phyloP scores from a whole-genome alignment of 1,140 invertebrate species.

The Drosophila nigromelanica region DNA sequence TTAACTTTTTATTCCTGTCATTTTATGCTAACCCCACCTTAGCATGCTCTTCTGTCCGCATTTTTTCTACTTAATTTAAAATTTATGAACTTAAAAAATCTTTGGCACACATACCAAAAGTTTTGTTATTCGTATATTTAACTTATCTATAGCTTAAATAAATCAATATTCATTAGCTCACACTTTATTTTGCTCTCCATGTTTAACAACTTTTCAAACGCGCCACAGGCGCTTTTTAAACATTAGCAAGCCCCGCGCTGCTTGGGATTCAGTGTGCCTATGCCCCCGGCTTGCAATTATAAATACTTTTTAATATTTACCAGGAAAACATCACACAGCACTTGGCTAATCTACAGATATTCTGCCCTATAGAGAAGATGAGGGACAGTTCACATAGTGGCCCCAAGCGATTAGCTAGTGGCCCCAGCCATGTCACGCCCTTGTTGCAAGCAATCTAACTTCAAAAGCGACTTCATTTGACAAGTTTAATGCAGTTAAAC shows the following conservation, averaged over 20 bases:
- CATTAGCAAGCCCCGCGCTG: conserved; percentile 17
- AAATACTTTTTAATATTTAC: conserved; percentile 61
- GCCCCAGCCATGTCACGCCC: conserved; percentile 30
- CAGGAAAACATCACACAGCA: conserved; percentile 57
- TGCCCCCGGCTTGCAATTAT: conserved; percentile 58
- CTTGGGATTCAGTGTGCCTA: conserved; percentile 39
- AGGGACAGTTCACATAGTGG: conserved; percentile 31
- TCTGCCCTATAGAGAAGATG: not conserved
- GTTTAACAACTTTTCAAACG: conserved; percentile 24
- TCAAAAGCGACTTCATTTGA: conserved; percentile 74
- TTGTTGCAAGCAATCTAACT: conserved; percentile 66
- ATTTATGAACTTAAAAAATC: not conserved
- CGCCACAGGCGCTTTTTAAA: conserved; percentile 15
- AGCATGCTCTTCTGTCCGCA: too few relatives aligned
- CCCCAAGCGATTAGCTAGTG: conserved; percentile 24
- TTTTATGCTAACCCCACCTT: too few relatives aligned
- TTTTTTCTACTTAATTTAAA: not conserved
- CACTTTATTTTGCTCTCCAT: conserved; percentile 1
- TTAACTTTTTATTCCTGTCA: too few relatives aligned
- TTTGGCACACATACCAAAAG: not conserved
- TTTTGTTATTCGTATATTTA: not conserved
- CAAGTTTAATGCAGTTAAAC: conserved; percentile 75
- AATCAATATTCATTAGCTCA: conserved; percentile 6
- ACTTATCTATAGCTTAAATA: not conserved
- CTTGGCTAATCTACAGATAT: conserved; percentile 56